Conservation (phyloP, 2,113 vertebrate genomes). For the Datnioides undecimradiatus region DNA sequence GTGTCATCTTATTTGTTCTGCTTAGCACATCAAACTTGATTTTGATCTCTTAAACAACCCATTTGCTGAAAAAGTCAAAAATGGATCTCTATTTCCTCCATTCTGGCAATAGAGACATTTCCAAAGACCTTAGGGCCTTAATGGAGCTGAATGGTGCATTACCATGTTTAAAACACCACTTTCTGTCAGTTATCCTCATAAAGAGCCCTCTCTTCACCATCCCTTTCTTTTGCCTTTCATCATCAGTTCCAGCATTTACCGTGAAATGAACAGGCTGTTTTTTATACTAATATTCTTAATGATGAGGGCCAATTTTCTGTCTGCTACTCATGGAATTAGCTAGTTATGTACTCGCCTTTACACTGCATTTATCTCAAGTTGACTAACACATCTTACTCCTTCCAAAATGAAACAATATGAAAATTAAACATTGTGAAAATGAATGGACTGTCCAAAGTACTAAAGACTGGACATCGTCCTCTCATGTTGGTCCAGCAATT, state of each 20-base stretch:
- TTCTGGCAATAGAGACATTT: constrained; percentile 26
- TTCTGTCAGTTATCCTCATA: constrained; percentile 29
- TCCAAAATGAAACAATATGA: constrained; percentile 11
- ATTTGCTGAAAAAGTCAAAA: constrained; percentile 32
- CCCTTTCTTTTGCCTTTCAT: constrained; percentile 49
- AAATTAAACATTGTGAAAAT: constrained; percentile 14
- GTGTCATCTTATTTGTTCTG: constrained; percentile 28
- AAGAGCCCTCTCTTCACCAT: constrained; percentile 11
- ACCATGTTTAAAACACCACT: constrained; percentile 33
- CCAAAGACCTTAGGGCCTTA: constrained; percentile 51
- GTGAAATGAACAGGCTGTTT: constrained; percentile 6
- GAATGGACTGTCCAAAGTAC: background rate
- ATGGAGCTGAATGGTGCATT: constrained; percentile 34
- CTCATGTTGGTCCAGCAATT: constrained; percentile 15
- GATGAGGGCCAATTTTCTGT: constrained; percentile 29
- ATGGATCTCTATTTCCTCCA: constrained; percentile 5
- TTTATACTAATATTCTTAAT: constrained; percentile 13
- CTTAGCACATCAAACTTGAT: constrained; percentile 10
- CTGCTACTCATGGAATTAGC: background rate
- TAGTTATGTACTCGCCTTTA: background rate
- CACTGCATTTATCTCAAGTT: background rate
- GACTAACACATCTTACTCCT: background rate
- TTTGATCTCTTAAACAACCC: constrained; percentile 19
- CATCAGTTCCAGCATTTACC: constrained; percentile 9
- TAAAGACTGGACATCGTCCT: background rate